A percentile compares a stretch with the other conserved stretches of the same genome.
These are phyloP conservation scores for Lepus americanus DNA, from an alignment of 2,113 vertebrate species.

Conservation along the genomic window DNA sequence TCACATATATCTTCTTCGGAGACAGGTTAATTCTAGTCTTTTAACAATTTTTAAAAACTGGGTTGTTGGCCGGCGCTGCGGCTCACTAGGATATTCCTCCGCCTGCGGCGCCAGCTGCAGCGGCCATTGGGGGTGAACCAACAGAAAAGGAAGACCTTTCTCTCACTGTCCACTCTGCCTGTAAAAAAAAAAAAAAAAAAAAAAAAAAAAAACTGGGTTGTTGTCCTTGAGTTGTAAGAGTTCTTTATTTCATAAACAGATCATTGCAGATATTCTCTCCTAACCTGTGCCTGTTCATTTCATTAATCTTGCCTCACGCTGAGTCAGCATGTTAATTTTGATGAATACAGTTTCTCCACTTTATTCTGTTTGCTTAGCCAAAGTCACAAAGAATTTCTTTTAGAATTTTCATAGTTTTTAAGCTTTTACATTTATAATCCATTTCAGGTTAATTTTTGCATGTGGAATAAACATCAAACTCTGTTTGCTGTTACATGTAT, in stretches of 20 bases:
- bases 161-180: too few relatives aligned
- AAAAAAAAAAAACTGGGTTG: too few relatives aligned
- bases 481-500: background rate
- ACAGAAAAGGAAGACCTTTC: too few relatives aligned
- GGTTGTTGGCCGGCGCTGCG: background rate
- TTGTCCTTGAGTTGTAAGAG: background rate
- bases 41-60: background rate
- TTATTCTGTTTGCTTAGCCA: background rate
- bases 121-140: too few relatives aligned
- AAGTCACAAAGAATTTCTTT: background rate
- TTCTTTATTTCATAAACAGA: background rate
- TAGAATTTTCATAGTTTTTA: background rate
- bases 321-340: constrained; percentile 29
- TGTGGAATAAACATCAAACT: background rate
- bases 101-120: too few relatives aligned
- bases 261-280: background rate
- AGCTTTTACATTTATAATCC: background rate
- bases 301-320: background rate
- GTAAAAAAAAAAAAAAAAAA: too few relatives aligned
- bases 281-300: background rate
- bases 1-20: background rate
- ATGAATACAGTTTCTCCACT: background rate
- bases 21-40: background rate
- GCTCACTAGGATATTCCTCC: too few relatives aligned
- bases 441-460: background rate